Conservation (phyloP, 2,797 vertebrate genomes). For the Myotis planiceps region DNA sequence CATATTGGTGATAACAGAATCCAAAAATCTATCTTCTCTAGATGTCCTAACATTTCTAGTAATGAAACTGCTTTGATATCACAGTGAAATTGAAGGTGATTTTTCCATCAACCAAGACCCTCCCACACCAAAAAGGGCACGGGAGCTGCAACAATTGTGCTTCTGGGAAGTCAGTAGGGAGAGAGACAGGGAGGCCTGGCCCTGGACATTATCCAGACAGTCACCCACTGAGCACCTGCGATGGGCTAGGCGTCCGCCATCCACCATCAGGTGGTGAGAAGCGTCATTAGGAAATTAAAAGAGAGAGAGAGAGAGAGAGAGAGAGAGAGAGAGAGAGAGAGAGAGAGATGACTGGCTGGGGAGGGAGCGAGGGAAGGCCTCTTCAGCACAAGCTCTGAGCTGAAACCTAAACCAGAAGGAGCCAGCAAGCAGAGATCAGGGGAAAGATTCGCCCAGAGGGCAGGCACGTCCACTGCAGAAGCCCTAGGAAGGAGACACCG, state of each 20-base stretch:
- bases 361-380: neutral
- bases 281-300: neutral
- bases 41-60: neutral
- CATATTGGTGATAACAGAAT: neutral
- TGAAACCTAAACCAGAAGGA: neutral
- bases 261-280: neutral
- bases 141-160: neutral
- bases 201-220: neutral
- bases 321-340: neutral
- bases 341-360: too few relatives aligned
- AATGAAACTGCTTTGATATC: neutral
- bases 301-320: too few relatives aligned
- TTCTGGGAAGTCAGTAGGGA: neutral
- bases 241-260: too few relatives aligned
- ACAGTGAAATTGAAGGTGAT: neutral
- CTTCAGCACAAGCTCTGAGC: neutral
- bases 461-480: neutral
- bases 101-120: neutral
- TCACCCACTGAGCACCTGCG: neutral
- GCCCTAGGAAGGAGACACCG: neutral
- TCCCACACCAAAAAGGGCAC: neutral
- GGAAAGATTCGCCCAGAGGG: neutral
- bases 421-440: neutral
- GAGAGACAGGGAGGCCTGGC: neutral
- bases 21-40: neutral